Evolutionary conservation across 2,797 vertebrate genomes (phyloP).

Genomic region (Tokudaia tokunoshimensis): DNA sequence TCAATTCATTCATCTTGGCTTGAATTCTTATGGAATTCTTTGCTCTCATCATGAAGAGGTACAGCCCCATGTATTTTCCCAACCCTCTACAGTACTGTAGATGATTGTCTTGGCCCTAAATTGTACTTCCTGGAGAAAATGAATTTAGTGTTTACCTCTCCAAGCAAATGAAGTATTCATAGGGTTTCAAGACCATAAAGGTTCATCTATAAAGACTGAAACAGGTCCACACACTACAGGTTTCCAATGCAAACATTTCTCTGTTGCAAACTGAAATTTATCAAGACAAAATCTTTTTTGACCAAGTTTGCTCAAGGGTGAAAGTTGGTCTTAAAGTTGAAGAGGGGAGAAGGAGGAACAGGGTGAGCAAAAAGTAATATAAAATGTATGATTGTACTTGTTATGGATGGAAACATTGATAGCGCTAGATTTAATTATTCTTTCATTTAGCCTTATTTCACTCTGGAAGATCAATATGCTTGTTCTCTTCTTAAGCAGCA

Average conservation of each 20-base stretch:
- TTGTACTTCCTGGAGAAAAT: background rate
- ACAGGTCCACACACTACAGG: background rate
- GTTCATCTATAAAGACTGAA: background rate
- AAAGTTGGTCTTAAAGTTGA: conserved; percentile 57
- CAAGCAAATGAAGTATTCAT: background rate
- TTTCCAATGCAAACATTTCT: background rate
- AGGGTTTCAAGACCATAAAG: background rate
- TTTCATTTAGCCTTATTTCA: conserved; percentile 71
- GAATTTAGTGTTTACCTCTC: background rate
- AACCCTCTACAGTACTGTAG: background rate
- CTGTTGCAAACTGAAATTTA: conserved; percentile 25
- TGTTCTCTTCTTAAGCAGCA: conserved; percentile 78
- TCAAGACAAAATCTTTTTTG: conserved; percentile 9
- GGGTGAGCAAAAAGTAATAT: conserved; percentile 29
- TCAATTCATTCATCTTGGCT: background rate
- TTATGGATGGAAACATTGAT: conserved; percentile 59
- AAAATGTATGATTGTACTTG: conserved; percentile 69
- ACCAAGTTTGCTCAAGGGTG: conserved; percentile 11
- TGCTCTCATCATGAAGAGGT: background rate
- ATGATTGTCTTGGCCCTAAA: background rate
- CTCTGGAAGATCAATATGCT: conserved; percentile 67
- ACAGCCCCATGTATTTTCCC: background rate
- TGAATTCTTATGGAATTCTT: background rate
- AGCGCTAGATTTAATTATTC: conserved; percentile 66
- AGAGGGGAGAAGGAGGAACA: conserved; percentile 18